Conservation (phyloP, 1,140 invertebrate genomes). For the Branchinecta lindahli region DNA sequence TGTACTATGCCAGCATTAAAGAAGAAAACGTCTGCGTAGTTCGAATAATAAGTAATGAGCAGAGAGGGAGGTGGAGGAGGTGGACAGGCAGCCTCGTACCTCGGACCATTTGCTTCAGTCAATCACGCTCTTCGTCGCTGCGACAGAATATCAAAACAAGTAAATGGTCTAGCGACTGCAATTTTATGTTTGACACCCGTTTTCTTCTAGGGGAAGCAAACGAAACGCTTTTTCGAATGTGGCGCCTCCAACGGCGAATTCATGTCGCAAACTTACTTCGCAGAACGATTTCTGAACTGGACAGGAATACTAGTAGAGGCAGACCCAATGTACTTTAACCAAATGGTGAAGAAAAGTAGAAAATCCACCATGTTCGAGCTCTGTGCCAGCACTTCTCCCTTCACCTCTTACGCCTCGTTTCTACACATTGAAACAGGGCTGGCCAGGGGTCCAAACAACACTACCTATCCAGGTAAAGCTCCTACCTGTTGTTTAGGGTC, state of each 20-base stretch:
- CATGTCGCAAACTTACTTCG: conserved; percentile 1
- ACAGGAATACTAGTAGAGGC: conserved; percentile 12
- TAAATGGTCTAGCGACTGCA: too few species aligned
- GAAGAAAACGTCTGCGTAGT: too few species aligned
- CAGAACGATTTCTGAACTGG: conserved; percentile 12
- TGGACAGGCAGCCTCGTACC: too few species aligned
- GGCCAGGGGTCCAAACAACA: too few species aligned
- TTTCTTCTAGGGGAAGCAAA: background rate
- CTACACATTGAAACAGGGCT: background rate
- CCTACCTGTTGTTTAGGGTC: too few species aligned
- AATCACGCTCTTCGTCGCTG: too few species aligned
- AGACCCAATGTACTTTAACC: background rate
- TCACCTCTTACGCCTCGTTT: background rate
- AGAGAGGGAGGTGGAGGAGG: too few species aligned
- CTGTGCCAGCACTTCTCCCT: background rate
- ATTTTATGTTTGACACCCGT: background rate
- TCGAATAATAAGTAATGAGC: too few species aligned
- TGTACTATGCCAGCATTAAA: too few species aligned
- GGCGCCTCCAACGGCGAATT: conserved; percentile 15
- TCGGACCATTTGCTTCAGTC: too few species aligned
- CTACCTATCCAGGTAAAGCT: too few species aligned
- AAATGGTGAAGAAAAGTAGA: background rate
- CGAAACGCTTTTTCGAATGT: conserved; percentile 11
- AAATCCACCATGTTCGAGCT: background rate
- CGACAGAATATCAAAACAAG: too few species aligned